Conservation (phyloP, 2,888 invertebrate genomes). For the Octonoba sinensis region DNA sequence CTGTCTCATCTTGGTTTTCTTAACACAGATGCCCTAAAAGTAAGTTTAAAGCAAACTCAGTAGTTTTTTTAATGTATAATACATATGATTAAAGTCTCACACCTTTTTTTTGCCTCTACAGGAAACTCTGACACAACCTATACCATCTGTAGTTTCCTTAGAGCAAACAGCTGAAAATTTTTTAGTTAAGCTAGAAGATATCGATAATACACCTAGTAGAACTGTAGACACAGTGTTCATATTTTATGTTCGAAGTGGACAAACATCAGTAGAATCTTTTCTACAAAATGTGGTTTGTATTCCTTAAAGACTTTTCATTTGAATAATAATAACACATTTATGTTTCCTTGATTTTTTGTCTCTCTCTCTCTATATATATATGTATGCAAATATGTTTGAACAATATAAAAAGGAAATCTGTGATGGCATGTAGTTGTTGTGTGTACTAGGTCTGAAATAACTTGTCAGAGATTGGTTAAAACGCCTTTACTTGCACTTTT, state of each 20-base stretch:
- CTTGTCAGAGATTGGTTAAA: too few relatives aligned
- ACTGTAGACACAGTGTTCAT: constrained; percentile 93
- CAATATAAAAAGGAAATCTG: too few relatives aligned
- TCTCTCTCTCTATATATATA: too few relatives aligned
- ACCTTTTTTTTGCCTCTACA: constrained; percentile 54
- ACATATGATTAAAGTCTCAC: not conserved
- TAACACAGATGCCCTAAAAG: constrained; percentile 50
- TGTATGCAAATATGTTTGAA: too few relatives aligned
- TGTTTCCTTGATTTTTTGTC: too few relatives aligned
- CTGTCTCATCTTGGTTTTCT: constrained; percentile 96
- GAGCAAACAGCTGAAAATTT: constrained; percentile 82
- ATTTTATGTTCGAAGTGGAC: constrained; percentile 92
- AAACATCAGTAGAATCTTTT: constrained; percentile 83
- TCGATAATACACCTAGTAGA: constrained; percentile 89
- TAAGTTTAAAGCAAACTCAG: not conserved
- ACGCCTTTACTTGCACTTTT: too few relatives aligned
- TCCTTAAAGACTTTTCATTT: not conserved
- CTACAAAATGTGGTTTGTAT: constrained; percentile 79
- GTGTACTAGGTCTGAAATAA: too few relatives aligned
- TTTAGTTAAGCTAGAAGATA: constrained; percentile 81
- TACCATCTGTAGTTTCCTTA: constrained; percentile 79
- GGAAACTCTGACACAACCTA: constrained; percentile 70
- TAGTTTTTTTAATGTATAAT: not conserved
- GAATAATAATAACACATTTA: too few relatives aligned
- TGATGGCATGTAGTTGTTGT: too few relatives aligned